Evolutionary conservation across 2,888 invertebrate genomes (phyloP), one percentile per base, ranked within the genome.

Genomic region (Hyles lineata): DNA sequence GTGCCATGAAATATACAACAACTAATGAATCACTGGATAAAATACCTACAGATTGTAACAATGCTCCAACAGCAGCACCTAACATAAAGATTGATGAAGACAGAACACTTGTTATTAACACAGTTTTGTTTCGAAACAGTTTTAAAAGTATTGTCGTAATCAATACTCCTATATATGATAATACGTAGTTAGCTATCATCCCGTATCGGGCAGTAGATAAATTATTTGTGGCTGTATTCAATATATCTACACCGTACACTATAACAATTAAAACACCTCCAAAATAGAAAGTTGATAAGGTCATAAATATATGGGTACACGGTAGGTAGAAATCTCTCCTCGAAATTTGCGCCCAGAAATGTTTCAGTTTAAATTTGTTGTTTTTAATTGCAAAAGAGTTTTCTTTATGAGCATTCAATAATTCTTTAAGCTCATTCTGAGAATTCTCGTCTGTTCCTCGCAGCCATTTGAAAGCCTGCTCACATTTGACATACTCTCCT

Each of bases 321-420:
- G 78, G 78, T 32, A 73, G 1, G 21, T 78, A 76, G 25, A 78
- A 76, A 58, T 76, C 76, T 70, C 62, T 73, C 17, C 73, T 72
- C 2, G 19, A 58, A 17, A 78, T 43, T 25, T 59, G 74, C 1
- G 2, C 52, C 58, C 23, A 60, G 0, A 43, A 23, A 71, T 32
- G 23, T 21, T 69, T 32, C 35, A 52, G 21, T 60, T 7, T 23
- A 21, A 2, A 21, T 19, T 60, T 71, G 11, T 25, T 35, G 0
- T 50, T 59, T 29, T 17, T 60, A 8, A 32, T 25, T 1, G 9
- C n/a, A 21, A 7, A 17, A 32, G 25, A n/a, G 17, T 17, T 21
- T 69, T 69, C 67, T 59, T n/a, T 71, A 17, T 73, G 67, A 11
- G 32, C 52, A 21, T 52, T 62, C 2, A 71, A 32, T 17, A 71